A percentile compares a stretch with the other conserved stretches of the same genome.
phyloP scores from a whole-genome alignment of 2,113 vertebrate genomes.

The Ranitomeya variabilis region DNA sequence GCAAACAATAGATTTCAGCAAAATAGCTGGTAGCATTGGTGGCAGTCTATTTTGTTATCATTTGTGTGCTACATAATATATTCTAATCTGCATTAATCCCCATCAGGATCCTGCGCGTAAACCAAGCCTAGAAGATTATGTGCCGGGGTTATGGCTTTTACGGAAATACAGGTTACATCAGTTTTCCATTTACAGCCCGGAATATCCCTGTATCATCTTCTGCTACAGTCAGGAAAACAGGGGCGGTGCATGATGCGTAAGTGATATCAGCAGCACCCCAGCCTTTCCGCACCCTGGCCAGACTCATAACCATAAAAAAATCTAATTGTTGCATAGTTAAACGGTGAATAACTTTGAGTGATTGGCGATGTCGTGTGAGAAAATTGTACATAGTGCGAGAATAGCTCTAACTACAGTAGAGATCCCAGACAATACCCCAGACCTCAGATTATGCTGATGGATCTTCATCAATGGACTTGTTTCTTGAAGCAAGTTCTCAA shows the following conservation, averaged over 20 bases:
- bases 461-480: not conserved
- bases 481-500: not conserved
- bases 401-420: not conserved
- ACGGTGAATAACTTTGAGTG: conserved; percentile 2
- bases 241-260: conserved; percentile 1
- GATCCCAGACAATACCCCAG: too few relatives aligned
- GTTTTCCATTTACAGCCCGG: not conserved
- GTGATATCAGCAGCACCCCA: not conserved
- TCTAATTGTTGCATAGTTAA: conserved; percentile 23
- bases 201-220: not conserved
- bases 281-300: conserved; percentile 32
- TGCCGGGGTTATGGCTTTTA: not conserved
- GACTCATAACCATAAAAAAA: conserved; percentile 31
- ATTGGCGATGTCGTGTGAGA: not conserved
- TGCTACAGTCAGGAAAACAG: conserved; percentile 22
- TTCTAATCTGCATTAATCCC: conserved; percentile 7
- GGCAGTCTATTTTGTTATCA: not conserved
- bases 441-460: not conserved
- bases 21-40: not conserved
- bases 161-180: conserved; percentile 21
- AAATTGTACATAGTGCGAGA: not conserved
- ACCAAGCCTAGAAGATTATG: not conserved
- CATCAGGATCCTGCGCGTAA: not conserved
- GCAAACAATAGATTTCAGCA: not conserved
- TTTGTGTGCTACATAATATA: not conserved